These are phyloP conservation scores for Propithecus coquereli DNA, from an alignment of 2,113 vertebrate species.

Conservation along the genomic window DNA sequence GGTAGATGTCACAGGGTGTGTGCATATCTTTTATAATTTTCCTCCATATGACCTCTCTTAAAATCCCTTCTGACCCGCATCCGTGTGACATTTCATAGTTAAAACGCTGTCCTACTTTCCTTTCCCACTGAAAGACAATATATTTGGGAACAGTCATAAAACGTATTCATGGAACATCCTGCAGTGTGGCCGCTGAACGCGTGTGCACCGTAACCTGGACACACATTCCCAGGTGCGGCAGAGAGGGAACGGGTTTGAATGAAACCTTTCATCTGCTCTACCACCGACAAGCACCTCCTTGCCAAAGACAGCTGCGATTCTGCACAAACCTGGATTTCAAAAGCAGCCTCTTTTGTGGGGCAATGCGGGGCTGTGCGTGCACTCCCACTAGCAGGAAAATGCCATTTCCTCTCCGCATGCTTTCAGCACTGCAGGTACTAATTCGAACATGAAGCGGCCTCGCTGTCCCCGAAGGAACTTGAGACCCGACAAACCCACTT, in stretches of 20 bases:
- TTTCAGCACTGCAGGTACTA: slow-evolving; percentile 65
- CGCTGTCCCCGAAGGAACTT: slow-evolving; percentile 52
- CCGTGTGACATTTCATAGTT: slow-evolving; percentile 4
- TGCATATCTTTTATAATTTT: background rate
- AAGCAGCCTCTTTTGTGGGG: slow-evolving; percentile 59
- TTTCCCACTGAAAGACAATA: background rate
- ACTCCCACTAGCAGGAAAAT: slow-evolving; percentile 50
- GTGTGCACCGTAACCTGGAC: background rate
- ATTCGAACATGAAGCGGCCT: background rate
- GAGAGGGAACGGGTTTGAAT: background rate
- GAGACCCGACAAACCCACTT: slow-evolving; percentile 33
- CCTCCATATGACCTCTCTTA: background rate
- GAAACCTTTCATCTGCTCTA: slow-evolving; percentile 29
- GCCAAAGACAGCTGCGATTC: background rate
- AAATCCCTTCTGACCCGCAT: slow-evolving; percentile 17
- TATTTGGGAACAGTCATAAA: slow-evolving; percentile 52
- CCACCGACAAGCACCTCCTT: background rate
- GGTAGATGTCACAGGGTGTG: background rate
- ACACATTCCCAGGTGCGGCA: background rate
- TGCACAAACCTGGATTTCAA: slow-evolving; percentile 13
- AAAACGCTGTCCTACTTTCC: slow-evolving; percentile 60
- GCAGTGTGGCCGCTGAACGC: slow-evolving; percentile 27
- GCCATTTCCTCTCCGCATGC: slow-evolving; percentile 55
- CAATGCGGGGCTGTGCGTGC: background rate
- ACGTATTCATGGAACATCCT: slow-evolving; percentile 19